Evolutionary conservation across 2,113 vertebrate genomes (phyloP).

Genomic region (Conger conger): DNA sequence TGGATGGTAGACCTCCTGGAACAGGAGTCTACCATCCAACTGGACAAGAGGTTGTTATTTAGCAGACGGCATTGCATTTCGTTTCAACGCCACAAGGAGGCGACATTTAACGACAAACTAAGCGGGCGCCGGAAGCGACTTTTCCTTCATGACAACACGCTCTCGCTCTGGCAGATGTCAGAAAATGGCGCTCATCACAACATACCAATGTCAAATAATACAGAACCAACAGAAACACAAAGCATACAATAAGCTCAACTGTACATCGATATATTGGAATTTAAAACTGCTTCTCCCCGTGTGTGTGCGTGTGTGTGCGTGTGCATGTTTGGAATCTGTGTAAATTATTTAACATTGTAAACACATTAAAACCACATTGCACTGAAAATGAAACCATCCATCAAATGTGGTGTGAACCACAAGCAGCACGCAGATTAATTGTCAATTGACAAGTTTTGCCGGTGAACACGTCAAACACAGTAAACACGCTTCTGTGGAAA

Average conservation of each 20-base stretch:
- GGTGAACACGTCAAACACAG: not conserved
- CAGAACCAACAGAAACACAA: not conserved
- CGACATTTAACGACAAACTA: conserved; percentile 10
- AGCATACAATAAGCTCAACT: too few relatives aligned
- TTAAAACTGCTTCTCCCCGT: too few relatives aligned
- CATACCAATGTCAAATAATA: not conserved
- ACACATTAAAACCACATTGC: not conserved
- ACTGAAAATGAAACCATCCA: not conserved
- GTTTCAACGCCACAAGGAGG: conserved; percentile 18
- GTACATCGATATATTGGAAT: too few relatives aligned
- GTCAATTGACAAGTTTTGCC: not conserved
- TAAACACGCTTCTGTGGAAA: not conserved
- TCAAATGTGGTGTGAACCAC: not conserved
- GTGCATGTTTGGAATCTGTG: too few relatives aligned
- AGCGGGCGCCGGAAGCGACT: not conserved
- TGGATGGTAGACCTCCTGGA: too few relatives aligned
- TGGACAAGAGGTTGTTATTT: not conserved
- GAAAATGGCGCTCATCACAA: not conserved
- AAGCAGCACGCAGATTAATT: not conserved
- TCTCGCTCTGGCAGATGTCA: not conserved
- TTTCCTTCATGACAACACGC: not conserved
- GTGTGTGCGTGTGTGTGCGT: too few relatives aligned
- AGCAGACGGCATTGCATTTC: not conserved
- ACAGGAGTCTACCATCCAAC: too few relatives aligned
- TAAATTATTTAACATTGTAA: not conserved